Evolutionary conservation across 30 jellyfish, hydroid and myxozoan genomes (phyloP), one percentile per base, ranked within the genome.

Genomic region (Aurelia sp.): DNA sequence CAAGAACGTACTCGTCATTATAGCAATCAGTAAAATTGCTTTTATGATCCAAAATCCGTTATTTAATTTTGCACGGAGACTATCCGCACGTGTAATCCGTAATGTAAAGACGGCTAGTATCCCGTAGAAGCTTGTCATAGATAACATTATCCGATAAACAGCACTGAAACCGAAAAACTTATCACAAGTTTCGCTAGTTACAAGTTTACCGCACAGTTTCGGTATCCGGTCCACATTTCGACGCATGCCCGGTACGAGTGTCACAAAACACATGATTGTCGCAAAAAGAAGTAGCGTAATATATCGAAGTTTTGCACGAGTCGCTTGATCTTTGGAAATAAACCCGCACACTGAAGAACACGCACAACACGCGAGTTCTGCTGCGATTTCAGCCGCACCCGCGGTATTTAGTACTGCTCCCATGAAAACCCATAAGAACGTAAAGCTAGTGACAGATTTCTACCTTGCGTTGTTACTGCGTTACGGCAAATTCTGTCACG

Each of bases 331-430:
- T 76, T 96, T 79, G 61, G 90, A 84, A 44, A 90, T 72, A 58
- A 94, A 96, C 15, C 99, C 97, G 55, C 96, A 94, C 18, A 79
- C 97, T 6, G 99, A 89, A 19, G 99, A 94, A 60, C 97, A 90
- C 68, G 99, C 99, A 79, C 99, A 94, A 78, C 99, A 94, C 63
- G 99, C 96, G 71, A 94, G 90, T 74, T 94, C 99, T 78, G 99
- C 97, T 79, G 96, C 97, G 27, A 94, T 68, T 79, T 94, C 99
- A 78, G 99, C 99, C 90, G 97, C 99, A 11, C 99, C 99, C 75
- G 99, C 99, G 88, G 99, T 94, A 62, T 89, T 96, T 73, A 89
- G 90, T 61, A 86, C 97, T 63, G 99, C 99, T 89, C 99, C 99
- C 99, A 94, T 94, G 83, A 64, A 81, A 37, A 67, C 89, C 89